Conservation (phyloP, 2,113 vertebrate genomes). For the Cervus canadensis region DNA sequence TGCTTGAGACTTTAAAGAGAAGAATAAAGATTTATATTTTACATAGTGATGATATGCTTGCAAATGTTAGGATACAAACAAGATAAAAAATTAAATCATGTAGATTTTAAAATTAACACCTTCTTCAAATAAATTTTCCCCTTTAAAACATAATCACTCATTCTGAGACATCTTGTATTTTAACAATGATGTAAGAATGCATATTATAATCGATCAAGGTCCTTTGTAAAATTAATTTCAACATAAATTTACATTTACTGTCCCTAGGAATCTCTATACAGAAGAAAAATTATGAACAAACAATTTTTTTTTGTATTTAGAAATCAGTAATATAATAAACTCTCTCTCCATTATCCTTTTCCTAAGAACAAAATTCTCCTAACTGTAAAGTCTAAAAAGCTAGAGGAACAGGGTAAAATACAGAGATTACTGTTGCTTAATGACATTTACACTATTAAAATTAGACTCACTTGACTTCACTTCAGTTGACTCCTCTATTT, state of each 20-base stretch:
- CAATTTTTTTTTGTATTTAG: background rate
- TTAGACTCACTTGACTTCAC: background rate
- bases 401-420: background rate
- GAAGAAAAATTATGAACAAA: background rate
- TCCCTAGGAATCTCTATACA: background rate
- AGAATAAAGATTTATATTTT: constrained; percentile 43
- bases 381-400: background rate
- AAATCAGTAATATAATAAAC: background rate
- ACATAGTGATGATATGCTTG: background rate
- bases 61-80: constrained; percentile 13
- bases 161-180: background rate
- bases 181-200: background rate
- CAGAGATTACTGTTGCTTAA: constrained; percentile 9
- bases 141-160: background rate
- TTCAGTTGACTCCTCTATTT: constrained; percentile 6
- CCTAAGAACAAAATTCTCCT: background rate
- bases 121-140: background rate
- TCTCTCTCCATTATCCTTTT: background rate
- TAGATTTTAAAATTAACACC: constrained; percentile 2
- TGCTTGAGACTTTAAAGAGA: constrained; percentile 3
- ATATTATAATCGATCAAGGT: background rate
- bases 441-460: background rate
- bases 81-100: constrained; percentile 26
- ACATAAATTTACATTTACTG: constrained; percentile 34
- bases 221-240: constrained; percentile 24